These are phyloP conservation scores for Lemur catta DNA, from an alignment of 2,797 vertebrate species.

Conservation along the genomic window DNA sequence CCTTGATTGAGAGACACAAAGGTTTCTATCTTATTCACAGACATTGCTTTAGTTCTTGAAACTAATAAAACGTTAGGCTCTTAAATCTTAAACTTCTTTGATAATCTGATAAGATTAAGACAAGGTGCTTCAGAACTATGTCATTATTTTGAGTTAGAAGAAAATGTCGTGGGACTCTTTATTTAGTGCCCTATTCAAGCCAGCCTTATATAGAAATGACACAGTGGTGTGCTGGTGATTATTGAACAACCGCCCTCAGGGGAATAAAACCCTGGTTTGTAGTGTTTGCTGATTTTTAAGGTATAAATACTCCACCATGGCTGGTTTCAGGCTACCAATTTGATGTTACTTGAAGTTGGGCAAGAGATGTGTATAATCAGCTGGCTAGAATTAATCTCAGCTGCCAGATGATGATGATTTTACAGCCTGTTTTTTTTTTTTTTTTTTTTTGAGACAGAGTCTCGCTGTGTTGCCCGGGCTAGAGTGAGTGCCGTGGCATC, in stretches of 20 bases:
- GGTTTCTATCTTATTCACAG: conserved; percentile 51
- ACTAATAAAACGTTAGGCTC: conserved; percentile 43
- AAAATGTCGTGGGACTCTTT: neutral
- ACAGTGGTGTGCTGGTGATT: neutral
- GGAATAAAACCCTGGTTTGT: neutral
- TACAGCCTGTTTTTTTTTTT: neutral
- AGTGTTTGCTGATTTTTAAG: conserved; percentile 4
- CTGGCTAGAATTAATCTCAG: neutral
- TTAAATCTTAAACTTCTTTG: conserved; percentile 14
- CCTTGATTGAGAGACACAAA: conserved; percentile 51
- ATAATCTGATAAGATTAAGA: conserved; percentile 47
- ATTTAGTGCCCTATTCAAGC: neutral
- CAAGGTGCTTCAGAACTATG: neutral
- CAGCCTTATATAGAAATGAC: neutral
- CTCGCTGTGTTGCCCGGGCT: no score
- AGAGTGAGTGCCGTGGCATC: no score
- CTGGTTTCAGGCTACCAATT: neutral
- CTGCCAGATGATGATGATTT: neutral
- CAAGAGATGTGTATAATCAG: neutral
- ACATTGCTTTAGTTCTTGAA: conserved; percentile 41
- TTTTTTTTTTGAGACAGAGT: no score
- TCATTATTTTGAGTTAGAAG: conserved; percentile 31
- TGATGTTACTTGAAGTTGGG: neutral
- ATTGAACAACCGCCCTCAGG: neutral
- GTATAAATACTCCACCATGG: neutral